Evolutionary conservation across 1,140 invertebrate genomes (phyloP), one percentile per base, ranked within the genome.

Genomic region (Nixonia krombeini): DNA sequence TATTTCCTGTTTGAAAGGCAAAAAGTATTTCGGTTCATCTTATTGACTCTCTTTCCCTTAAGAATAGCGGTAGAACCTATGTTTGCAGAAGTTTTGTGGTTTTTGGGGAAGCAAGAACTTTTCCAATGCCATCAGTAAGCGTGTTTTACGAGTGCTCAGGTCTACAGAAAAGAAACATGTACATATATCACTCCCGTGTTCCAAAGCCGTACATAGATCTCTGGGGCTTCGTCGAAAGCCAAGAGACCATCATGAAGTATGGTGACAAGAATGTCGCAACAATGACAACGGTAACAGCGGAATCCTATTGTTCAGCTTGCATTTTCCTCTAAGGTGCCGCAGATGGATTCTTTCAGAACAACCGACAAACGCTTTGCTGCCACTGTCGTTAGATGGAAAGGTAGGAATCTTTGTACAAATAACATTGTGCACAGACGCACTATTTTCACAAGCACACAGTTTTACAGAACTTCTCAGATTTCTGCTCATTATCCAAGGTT

Each of bases 41-140:
- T n/a, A n/a, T n/a, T n/a, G n/a, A n/a, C n/a, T n/a, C n/a, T n/a
- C n/a, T n/a, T n/a, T n/a, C n/a, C n/a, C n/a, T n/a, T n/a, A n/a
- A n/a, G n/a, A n/a, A n/a, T n/a, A n/a, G n/a, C n/a, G 44, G 53
- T 47, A 46, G 31, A 29, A 40, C 46, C 59, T 50, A 45, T 51
- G 61, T 53, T 65, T 41, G 56, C 57, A 56, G 57, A 70, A 70
- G 47, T 61, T 64, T n/a, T 65, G 67, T 65, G 61, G 67, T 70
- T 52, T 65, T 61, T 70, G 51, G 51, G 57, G 57, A 62, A 70
- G 57, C 61, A 56, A 70, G 62, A 70, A 62, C 37, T 15, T 58
- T 61, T 49, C 52, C 57, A 59, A 70, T 64, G 50, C 17, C 37
- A 18, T 61, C 41, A 17, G 37, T 25, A 23, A 26, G 56, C 47